These are phyloP conservation scores for Ardeotis arabs DNA, from an alignment of 2,113 vertebrate genomes.

Conservation along the genomic window DNA sequence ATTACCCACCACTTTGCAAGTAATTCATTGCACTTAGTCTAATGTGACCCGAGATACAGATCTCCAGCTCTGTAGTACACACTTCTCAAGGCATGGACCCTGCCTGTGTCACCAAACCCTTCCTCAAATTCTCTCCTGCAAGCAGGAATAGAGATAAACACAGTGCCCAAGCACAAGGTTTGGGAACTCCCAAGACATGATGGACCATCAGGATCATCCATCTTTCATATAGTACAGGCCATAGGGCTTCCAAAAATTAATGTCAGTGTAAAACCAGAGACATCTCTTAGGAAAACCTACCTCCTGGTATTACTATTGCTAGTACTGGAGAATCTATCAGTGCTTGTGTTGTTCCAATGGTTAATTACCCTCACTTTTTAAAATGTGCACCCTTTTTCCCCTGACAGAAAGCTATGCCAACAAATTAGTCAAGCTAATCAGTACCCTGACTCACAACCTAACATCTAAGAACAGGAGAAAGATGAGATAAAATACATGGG, in stretches of 20 bases:
- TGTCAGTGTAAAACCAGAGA: neutral
- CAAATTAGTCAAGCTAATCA: constrained; percentile 50
- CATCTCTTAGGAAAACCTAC: neutral
- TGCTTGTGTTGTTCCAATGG: neutral
- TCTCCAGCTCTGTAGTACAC: neutral
- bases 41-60: neutral
- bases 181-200: neutral
- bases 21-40: neutral
- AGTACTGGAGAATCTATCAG: neutral
- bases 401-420: constrained; percentile 4
- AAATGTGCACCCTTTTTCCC: neutral
- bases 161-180: neutral
- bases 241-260: neutral
- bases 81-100: neutral
- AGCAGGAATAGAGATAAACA: neutral
- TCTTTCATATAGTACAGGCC: rapidly evolving
- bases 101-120: neutral
- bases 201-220: neutral
- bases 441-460: neutral
- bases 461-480: neutral
- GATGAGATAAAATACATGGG: neutral
- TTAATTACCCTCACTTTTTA: constrained; percentile 4
- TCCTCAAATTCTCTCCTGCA: neutral
- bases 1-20: neutral
- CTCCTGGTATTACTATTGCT: neutral